Evolutionary conservation across 2,113 vertebrate species (phyloP).

Genomic region (Thamnophis sirtalis): DNA sequence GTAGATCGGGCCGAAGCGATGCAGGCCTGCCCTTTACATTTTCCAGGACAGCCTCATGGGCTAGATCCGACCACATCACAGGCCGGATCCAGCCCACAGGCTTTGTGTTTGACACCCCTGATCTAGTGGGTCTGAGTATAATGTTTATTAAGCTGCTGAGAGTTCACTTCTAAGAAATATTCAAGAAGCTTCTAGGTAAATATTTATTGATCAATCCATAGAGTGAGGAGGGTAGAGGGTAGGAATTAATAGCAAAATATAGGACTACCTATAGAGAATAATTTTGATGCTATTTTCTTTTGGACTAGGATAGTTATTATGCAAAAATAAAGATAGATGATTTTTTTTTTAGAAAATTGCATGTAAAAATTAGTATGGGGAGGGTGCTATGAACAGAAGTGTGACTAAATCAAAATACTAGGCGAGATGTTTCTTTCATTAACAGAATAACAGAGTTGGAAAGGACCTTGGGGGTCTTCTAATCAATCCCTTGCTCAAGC

Average conservation of each 20-base stretch:
- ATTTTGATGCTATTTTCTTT: background rate
- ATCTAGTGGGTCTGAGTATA: background rate
- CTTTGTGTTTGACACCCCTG: too few relatives aligned
- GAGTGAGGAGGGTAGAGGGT: background rate
- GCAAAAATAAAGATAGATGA: background rate
- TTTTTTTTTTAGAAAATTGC: background rate
- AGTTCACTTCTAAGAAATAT: background rate
- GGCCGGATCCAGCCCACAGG: too few relatives aligned
- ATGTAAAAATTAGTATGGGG: background rate
- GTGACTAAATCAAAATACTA: background rate
- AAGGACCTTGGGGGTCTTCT: background rate
- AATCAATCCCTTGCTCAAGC: background rate
- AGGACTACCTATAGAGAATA: background rate
- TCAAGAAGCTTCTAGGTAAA: background rate
- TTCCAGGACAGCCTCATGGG: too few relatives aligned
- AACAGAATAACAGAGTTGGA: background rate
- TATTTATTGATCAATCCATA: background rate
- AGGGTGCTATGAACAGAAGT: background rate
- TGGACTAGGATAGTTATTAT: background rate
- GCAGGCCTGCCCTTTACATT: too few relatives aligned
- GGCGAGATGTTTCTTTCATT: background rate
- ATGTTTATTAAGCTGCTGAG: background rate
- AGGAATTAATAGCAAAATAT: background rate
- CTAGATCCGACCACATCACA: too few relatives aligned
- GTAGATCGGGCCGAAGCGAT: too few relatives aligned